Evolutionary conservation across 2,888 invertebrate species (phyloP).

Genomic region (Celastrina argiolus): DNA sequence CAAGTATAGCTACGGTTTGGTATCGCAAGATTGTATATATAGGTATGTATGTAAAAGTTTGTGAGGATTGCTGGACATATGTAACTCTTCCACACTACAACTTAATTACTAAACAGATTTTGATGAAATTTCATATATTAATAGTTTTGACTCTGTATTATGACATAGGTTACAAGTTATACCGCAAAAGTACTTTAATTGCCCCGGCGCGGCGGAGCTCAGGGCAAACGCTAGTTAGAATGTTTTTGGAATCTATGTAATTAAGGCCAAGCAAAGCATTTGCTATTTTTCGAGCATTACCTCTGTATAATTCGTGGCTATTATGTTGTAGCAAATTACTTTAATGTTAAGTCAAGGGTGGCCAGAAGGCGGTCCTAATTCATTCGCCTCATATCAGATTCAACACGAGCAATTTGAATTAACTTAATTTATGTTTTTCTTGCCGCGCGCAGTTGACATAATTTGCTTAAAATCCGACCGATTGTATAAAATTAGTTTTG

Average conservation of each 20-base stretch:
- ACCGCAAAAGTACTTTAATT: too few relatives aligned
- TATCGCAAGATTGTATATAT: too few relatives aligned
- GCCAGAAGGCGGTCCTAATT: constrained; percentile 15
- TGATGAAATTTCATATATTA: too few relatives aligned
- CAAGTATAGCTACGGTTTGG: too few relatives aligned
- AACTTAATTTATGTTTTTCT: constrained; percentile 18
- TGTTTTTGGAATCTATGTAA: not conserved
- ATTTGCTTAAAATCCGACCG: not conserved
- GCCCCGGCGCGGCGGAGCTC: too few relatives aligned
- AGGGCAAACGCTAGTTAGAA: too few relatives aligned
- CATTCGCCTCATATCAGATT: constrained; percentile 17
- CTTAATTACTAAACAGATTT: too few relatives aligned
- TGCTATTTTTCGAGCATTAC: constrained; percentile 13
- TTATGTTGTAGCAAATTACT: constrained; percentile 21
- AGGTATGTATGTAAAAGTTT: too few relatives aligned
- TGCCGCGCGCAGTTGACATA: constrained; percentile 11
- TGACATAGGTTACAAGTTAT: too few relatives aligned
- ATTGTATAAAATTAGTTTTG: constrained; percentile 10
- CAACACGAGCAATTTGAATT: constrained; percentile 22
- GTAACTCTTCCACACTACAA: too few relatives aligned
- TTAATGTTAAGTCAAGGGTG: constrained; percentile 20
- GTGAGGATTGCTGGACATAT: too few relatives aligned
- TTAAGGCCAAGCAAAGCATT: not conserved
- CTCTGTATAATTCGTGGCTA: constrained; percentile 17
- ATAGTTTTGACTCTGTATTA: too few relatives aligned